Evolutionary conservation across 2,113 vertebrate species (phyloP), one percentile per base, ranked within the genome.

Genomic region (Setophaga petechia): DNA sequence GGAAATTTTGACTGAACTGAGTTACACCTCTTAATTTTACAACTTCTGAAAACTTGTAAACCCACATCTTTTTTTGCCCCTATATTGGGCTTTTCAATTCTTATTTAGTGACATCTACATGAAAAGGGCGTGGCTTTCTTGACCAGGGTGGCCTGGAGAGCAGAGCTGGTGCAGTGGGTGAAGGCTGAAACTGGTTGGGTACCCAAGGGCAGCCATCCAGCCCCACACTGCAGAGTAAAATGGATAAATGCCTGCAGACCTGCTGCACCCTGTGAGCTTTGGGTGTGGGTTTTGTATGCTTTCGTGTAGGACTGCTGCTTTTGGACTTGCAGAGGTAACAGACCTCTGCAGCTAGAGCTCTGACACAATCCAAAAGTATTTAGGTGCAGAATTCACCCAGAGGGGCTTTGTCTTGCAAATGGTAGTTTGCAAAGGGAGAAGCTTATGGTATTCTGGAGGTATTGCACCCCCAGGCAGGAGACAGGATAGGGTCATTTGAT

Each of bases 151-250:
- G 1, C 28, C 37, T 74, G 57, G 13, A 49, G 22, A 4, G 46
- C 2, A 4, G 72, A 57, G 7, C 37, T 65, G 39, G 28, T 44
- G 22, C 12, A 28, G 52, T 4, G 3, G 27, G 35, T 33, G 55
- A 25, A 52, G 44, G 30, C 33, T 66, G 35, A 21, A 69, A 8
- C 8, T 8, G 13, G 6, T 19, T 3, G 33, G 21, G 16, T 33
- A 44, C 23, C 10, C 2, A 4, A 25, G 14, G 23, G 44, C 21
- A 69, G 11, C 5, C 11, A 8, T 24, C 59, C 30, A 71, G 22
- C 15, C 39, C 23, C 0, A 1, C 0, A 0, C 49, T 33, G 18
- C 51, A 6, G 20, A 23, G 31, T 23, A 39, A 49, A 59, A n/a
- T 9, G 23, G 23, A 16, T 10, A 24, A n/a, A 18, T 27, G n/a